Conservation (phyloP, 1,140 invertebrate genomes). For the Neodiprion lecontei region DNA sequence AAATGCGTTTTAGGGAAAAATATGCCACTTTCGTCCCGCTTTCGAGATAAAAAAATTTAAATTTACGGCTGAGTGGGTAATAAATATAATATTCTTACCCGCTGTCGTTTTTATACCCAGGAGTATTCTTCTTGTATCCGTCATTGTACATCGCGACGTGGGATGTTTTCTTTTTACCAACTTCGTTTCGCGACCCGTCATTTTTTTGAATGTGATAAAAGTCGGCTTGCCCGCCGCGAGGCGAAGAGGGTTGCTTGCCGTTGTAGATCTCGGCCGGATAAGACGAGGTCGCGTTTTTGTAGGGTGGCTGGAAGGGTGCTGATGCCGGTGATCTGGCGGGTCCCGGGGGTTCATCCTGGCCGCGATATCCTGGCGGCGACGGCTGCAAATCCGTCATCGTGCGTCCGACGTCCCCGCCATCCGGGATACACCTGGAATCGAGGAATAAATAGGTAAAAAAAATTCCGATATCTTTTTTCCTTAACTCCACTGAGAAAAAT, state of each 20-base stretch:
- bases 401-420: slow-evolving; percentile 60
- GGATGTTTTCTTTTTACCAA: slow-evolving; percentile 39
- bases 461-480: slow-evolving; percentile 9
- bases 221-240: slow-evolving; percentile 40
- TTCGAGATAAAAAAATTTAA: too few species aligned
- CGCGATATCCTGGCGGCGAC: slow-evolving; percentile 57
- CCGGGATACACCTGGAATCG: slow-evolving; percentile 53
- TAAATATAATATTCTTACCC: slow-evolving; percentile 40
- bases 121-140: slow-evolving; percentile 57
- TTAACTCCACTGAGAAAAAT: not conserved
- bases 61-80: too few species aligned
- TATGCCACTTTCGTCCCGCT: too few species aligned
- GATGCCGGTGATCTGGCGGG: slow-evolving; percentile 43
- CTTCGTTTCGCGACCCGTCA: slow-evolving; percentile 30
- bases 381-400: slow-evolving; percentile 65
- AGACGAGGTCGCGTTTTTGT: slow-evolving; percentile 42
- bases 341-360: slow-evolving; percentile 59
- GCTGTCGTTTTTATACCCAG: slow-evolving; percentile 60
- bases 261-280: slow-evolving; percentile 51
- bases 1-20: too few species aligned
- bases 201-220: slow-evolving; percentile 43
- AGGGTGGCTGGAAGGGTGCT: slow-evolving; percentile 55
- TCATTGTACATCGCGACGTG: slow-evolving; percentile 55
- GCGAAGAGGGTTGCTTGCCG: slow-evolving; percentile 45
- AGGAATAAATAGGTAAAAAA: slow-evolving; percentile 24